Percentiles rank a stretch among this genome's conserved stretches.
phyloP scores from a whole-genome alignment of 2,888 invertebrate species.

The Drosophila quinaria region DNA sequence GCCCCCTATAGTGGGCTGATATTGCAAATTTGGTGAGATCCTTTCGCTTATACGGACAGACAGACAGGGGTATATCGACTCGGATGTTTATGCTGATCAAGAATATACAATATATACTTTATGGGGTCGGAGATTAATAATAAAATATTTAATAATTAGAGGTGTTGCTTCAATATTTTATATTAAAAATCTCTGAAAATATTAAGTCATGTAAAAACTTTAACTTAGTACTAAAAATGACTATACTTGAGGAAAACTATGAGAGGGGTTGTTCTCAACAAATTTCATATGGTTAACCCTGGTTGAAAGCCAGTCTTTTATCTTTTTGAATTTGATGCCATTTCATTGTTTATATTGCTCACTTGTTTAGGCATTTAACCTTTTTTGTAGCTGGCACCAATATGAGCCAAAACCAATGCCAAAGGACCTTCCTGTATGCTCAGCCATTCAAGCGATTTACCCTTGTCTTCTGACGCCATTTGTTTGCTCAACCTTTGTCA shows the following conservation, averaged over 20 bases:
- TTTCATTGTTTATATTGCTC: slow-evolving; percentile 74
- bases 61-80: too few relatives aligned
- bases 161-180: too few relatives aligned
- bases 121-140: too few relatives aligned
- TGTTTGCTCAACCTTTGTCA: slow-evolving; percentile 74
- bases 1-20: too few relatives aligned
- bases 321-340: slow-evolving; percentile 65
- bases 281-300: slow-evolving; percentile 28
- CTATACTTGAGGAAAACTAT: background rate
- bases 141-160: too few relatives aligned
- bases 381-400: slow-evolving; percentile 55
- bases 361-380: slow-evolving; percentile 73
- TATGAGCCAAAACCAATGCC: slow-evolving; percentile 12
- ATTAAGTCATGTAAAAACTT: background rate
- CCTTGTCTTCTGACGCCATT: slow-evolving; percentile 75
- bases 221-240: background rate
- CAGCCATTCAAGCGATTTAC: slow-evolving; percentile 49
- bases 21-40: too few relatives aligned
- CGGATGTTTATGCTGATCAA: too few relatives aligned
- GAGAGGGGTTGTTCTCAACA: background rate
- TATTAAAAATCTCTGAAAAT: too few relatives aligned
- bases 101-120: too few relatives aligned
- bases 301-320: slow-evolving; percentile 40
- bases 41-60: too few relatives aligned
- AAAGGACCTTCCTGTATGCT: slow-evolving; percentile 41